Base-by-base conservation (phyloP, 2,888 invertebrate genomes). In the Lasioglossum malachurum region DNA sequence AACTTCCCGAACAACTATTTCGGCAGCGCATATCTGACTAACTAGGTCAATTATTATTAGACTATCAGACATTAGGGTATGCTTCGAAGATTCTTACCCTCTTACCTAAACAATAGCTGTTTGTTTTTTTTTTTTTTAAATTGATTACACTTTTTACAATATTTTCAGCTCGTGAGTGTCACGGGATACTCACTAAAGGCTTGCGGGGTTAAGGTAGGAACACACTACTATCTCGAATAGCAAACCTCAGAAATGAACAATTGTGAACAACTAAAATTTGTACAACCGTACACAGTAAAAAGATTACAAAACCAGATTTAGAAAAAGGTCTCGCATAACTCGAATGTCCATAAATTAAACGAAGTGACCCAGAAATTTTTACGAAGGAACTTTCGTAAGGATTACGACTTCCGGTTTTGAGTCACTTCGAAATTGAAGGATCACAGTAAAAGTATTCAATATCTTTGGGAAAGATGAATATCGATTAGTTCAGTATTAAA, bases 341-440 rank as follows among this genome's bases (percentile, higher is more conserved):
- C 5, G 14, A 19, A 23, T 14, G 31, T 27, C 27, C 31, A 49
- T 72, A 82, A 64, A 41, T 57, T 57, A 82, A 81, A 35, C 49
- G 78, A 73, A 74, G 80, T 44, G 72, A 79, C 69, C 10, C 31
- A 5, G 2, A 80, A 82, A 53, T 82, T 79, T 82, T 82, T 35
- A 80, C 23, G 74, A 10, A 31, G 23, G 12, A 74, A 80, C 80
- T 82, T 82, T 27, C 67, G 1, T 8, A 4, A n/a, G n/a, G 53
- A 53, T 73, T 53, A 73, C 41, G 49, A 16, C 53, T 35, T 12
- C 44, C 23, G 10, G 16, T 27, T 44, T 80, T 1, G 2, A n/a
- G 41, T 60, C 27, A 14, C 35, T 27, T 73, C 27, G 35, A 14
- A 46, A 74, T 57, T 69, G 44, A n/a, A 23, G 31, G 35, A 73